Base-by-base conservation (phyloP, 2,797 vertebrate species). In the Macroramphosus scolopax region DNA sequence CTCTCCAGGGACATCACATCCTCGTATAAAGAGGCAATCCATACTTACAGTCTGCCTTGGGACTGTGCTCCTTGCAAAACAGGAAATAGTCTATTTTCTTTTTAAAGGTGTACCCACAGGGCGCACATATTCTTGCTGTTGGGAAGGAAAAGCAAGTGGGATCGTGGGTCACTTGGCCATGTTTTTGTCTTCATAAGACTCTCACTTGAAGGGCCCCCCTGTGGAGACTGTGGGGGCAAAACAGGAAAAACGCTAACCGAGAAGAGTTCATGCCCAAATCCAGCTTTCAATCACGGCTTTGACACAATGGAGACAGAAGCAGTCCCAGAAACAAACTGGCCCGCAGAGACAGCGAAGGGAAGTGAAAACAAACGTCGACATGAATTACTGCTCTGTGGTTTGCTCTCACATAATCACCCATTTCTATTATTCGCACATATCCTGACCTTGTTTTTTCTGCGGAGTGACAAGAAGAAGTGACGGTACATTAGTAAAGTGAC, bases 401-500 rank as follows among this genome's bases (percentile, higher is more conserved):
- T 8, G 60, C 55, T 33, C 63, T 59, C 45, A 51, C 64, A 80
- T 72, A 80, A 78, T 78, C 66, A 41, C 50, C 67, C 75, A 44
- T 71, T 78, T 66, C 80, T 78, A 75, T 79, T 74, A 82, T 83
- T 78, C 68, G 63, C 68, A 81, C 68, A 77, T 72, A 78, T 76
- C 76, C 81, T 83, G 78, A 73, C 74, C 81, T 82, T 81, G 78
- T 81, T 78, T 71, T 73, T 17, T 44, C 48, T 41, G 17, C 57
- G 31, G 63, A 53, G 32, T 60, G 75, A 79, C 61, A 78, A 82
- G 84, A 77, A 73, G 39, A 22, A 66, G 78, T 39, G 64, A 63
- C 17, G 51, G 51, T 30, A 61, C 74, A 72, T 77, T 70, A 82
- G 69, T 13, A 14, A 35, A 40, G 50, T 43, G 52, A 66, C 48